These are phyloP conservation scores for Philaethria dido DNA, from an alignment of 2,888 invertebrate genomes.

Conservation along the genomic window DNA sequence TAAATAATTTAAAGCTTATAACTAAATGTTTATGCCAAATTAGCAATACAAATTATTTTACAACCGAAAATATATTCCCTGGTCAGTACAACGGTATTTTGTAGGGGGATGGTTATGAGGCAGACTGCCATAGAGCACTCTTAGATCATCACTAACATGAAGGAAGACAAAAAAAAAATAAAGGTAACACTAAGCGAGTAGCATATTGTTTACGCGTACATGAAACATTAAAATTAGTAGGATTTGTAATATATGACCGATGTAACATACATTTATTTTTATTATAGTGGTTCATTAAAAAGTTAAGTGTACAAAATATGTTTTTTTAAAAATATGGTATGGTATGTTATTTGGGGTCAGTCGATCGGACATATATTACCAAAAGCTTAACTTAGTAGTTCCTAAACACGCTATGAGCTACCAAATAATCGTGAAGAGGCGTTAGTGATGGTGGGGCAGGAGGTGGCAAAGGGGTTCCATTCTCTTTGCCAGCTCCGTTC, in stretches of 20 bases:
- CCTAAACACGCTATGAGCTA: slow-evolving; percentile 69
- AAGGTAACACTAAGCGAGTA: slow-evolving; percentile 34
- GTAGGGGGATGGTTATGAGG: slow-evolving; percentile 50
- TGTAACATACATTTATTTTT: neutral
- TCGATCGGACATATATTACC: slow-evolving; percentile 1
- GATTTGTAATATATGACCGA: slow-evolving; percentile 15
- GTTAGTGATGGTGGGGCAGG: slow-evolving; percentile 50
- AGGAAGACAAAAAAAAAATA: too few species aligned
- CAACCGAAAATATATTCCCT: slow-evolving; percentile 48
- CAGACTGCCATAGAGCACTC: slow-evolving; percentile 33
- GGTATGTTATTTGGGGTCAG: neutral
- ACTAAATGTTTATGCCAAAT: too few species aligned
- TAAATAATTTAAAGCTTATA: too few species aligned
- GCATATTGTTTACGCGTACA: slow-evolving; percentile 3
- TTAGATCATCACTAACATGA: slow-evolving; percentile 45
- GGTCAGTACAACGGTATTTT: slow-evolving; percentile 34
- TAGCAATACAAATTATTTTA: slow-evolving; percentile 15
- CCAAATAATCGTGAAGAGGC: slow-evolving; percentile 66
- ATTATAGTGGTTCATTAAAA: neutral
- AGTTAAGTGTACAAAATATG: too few species aligned
- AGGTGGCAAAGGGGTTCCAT: slow-evolving; percentile 36
- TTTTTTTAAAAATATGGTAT: slow-evolving; percentile 15
- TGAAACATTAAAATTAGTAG: slow-evolving; percentile 8
- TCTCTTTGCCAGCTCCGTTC: slow-evolving; percentile 46
- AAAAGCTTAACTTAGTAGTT: slow-evolving; percentile 50